A percentile compares a stretch with the other conserved stretches of the same genome.
phyloP scores from a whole-genome alignment of 2,888 invertebrate genomes.

The Campoplex nolae region DNA sequence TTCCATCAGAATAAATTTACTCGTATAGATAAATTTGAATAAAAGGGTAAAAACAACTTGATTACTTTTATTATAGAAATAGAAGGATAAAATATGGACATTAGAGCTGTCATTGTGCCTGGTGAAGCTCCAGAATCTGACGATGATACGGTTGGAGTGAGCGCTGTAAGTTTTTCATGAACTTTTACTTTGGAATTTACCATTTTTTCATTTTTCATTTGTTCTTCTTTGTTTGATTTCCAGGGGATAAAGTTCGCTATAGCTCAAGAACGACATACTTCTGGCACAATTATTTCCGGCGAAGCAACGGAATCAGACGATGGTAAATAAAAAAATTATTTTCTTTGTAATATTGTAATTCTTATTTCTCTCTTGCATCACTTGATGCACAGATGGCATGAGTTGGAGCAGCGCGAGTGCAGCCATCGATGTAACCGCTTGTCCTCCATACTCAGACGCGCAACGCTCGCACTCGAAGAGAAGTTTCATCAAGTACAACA shows the following conservation, averaged over 20 bases:
- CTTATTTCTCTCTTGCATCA: background rate
- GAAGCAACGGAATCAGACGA: slow-evolving; percentile 83
- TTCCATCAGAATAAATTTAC: background rate
- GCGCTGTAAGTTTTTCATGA: slow-evolving; percentile 73
- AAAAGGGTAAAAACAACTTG: background rate
- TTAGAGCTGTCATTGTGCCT: slow-evolving; percentile 81
- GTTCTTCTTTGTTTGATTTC: slow-evolving; percentile 14
- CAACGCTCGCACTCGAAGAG: slow-evolving; percentile 77
- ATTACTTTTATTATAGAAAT: background rate
- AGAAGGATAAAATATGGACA: slow-evolving; percentile 76
- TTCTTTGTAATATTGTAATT: background rate
- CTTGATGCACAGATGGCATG: slow-evolving; percentile 74
- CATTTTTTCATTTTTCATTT: background rate
- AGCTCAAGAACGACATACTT: slow-evolving; percentile 75
- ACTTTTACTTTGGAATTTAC: background rate
- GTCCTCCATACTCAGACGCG: slow-evolving; percentile 78
- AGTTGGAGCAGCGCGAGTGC: slow-evolving; percentile 81
- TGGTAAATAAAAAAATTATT: slow-evolving; percentile 71
- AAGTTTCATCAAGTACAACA: slow-evolving; percentile 81
- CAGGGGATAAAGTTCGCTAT: slow-evolving; percentile 78
- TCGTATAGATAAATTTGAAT: background rate
- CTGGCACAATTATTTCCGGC: slow-evolving; percentile 82
- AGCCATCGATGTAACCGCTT: slow-evolving; percentile 79
- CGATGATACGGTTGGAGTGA: slow-evolving; percentile 79
- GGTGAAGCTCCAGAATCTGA: slow-evolving; percentile 84